These are phyloP conservation scores for Perca fluviatilis DNA, from an alignment of 2,113 vertebrate genomes.

Conservation along the genomic window DNA sequence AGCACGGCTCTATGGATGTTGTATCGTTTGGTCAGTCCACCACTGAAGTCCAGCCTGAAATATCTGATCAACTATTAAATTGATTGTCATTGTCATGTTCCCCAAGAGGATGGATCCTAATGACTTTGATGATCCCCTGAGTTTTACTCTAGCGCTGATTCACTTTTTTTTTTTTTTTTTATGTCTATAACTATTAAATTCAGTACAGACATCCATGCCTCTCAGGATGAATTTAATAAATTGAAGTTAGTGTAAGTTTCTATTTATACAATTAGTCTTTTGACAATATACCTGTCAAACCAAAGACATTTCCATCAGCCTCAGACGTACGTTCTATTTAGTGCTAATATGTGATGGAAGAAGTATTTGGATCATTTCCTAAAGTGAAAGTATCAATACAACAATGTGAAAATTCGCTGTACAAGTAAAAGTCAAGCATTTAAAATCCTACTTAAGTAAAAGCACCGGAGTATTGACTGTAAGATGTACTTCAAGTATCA, in stretches of 20 bases:
- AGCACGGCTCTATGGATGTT: background rate
- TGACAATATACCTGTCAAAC: background rate
- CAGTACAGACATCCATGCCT: no score
- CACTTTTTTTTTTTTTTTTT: no score
- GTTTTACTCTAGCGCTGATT: background rate
- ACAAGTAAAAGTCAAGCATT: no score
- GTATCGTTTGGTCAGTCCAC: background rate
- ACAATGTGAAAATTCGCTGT: background rate
- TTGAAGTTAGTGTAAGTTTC: background rate
- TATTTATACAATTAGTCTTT: no score
- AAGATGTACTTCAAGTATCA: no score
- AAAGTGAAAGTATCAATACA: background rate
- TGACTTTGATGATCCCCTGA: background rate
- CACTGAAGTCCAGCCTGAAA: background rate
- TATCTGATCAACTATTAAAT: background rate
- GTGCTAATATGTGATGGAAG: no score
- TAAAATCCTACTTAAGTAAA: no score
- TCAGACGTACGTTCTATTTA: no score
- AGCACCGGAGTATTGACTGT: background rate
- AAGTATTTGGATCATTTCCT: no score
- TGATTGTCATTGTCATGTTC: background rate
- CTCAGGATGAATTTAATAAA: background rate
- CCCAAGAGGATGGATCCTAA: background rate
- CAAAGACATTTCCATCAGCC: no score
- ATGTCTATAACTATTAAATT: background rate